phyloP scores from a whole-genome alignment of 1,140 invertebrate genomes.

The Drosophila trapezifrons region DNA sequence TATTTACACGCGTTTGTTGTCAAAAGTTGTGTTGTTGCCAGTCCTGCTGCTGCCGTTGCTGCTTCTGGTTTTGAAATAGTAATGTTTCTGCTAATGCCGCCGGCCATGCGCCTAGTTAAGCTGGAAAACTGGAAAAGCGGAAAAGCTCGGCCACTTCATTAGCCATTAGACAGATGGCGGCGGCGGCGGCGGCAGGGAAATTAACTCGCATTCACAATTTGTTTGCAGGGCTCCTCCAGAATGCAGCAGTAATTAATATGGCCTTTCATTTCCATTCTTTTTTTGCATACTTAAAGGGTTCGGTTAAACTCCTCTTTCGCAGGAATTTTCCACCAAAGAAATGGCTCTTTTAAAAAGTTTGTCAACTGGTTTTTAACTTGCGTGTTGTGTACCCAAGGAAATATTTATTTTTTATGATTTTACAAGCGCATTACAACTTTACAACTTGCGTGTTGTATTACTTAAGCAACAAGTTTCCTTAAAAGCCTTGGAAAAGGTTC shows the following conservation, averaged over 20 bases:
- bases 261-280: slow-evolving; percentile 10
- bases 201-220: slow-evolving; percentile 6
- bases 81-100: slow-evolving; percentile 19
- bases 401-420: slow-evolving; percentile 12
- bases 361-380: slow-evolving; percentile 26
- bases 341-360: slow-evolving; percentile 5
- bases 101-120: slow-evolving; percentile 27
- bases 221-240: background rate
- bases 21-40: slow-evolving; percentile 48
- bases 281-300: slow-evolving; percentile 9
- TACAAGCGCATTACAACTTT: slow-evolving; percentile 14
- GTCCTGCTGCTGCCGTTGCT: background rate
- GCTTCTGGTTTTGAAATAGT: slow-evolving; percentile 22
- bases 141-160: slow-evolving; percentile 41
- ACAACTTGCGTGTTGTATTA: slow-evolving; percentile 12
- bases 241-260: slow-evolving; percentile 35
- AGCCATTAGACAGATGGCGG: slow-evolving; percentile 28
- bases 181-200: slow-evolving; percentile 4
- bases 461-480: slow-evolving; percentile 21
- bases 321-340: background rate
- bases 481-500: background rate
- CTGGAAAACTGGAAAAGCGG: slow-evolving; percentile 11
- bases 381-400: slow-evolving; percentile 4
- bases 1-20: slow-evolving; percentile 75
- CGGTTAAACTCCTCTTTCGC: background rate